Conservation (phyloP, 2,113 vertebrate species). For the Ceratotherium simum region DNA sequence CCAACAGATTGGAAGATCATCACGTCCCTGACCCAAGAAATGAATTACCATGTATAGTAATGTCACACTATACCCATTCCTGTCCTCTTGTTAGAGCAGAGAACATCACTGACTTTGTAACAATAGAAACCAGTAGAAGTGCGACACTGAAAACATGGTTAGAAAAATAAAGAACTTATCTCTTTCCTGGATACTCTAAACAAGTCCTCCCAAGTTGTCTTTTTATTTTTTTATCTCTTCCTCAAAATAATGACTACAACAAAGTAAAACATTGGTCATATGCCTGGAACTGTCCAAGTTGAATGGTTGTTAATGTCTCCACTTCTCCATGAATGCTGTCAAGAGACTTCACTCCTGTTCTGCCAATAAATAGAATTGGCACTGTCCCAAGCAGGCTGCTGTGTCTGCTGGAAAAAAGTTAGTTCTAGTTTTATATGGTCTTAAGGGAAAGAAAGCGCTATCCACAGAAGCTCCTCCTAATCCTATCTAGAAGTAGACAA, state of each 20-base stretch:
- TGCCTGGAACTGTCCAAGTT: background rate
- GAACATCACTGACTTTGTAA: background rate
- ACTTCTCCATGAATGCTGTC: background rate
- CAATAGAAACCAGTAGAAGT: background rate
- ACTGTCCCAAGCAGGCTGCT: background rate
- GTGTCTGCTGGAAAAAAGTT: background rate
- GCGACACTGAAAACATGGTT: background rate
- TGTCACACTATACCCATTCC: background rate
- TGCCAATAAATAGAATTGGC: background rate
- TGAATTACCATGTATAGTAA: background rate
- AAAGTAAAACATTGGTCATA: background rate
- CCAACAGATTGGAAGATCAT: background rate
- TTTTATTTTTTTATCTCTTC: background rate
- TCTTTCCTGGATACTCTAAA: background rate
- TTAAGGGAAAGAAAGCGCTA: constrained; percentile 10
- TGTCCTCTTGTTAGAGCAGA: background rate
- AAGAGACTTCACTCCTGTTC: background rate
- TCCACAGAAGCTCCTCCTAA: background rate
- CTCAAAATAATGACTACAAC: constrained; percentile 15
- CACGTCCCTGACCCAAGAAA: background rate
- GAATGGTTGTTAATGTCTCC: background rate
- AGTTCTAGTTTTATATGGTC: background rate
- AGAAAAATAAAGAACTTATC: background rate
- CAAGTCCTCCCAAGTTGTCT: background rate
- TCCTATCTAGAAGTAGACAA: background rate